A percentile compares a stretch with the other conserved stretches of the same genome.
Conservation (phyloP, 2,113 vertebrate genomes). For the Zapornia atra region DNA sequence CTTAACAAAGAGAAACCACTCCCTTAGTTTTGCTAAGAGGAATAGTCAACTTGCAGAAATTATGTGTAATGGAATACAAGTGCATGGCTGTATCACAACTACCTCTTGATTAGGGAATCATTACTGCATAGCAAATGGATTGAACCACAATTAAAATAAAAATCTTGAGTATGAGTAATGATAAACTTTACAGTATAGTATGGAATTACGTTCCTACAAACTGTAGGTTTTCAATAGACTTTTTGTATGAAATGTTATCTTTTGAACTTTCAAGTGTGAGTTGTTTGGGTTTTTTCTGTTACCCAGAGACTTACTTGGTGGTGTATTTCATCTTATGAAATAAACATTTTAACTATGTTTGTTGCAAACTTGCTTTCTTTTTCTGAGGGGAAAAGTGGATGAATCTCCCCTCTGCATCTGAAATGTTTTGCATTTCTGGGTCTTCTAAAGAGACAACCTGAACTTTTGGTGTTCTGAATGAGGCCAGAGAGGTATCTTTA, state of each 20-base stretch:
- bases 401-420: not conserved
- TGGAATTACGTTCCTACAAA: not conserved
- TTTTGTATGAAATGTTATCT: not conserved
- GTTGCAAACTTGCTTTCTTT: not conserved
- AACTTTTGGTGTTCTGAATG: not conserved
- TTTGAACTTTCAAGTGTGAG: not conserved
- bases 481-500: not conserved
- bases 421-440: not conserved
- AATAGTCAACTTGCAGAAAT: not conserved
- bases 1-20: not conserved
- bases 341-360: not conserved
- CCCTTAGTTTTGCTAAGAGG: accelerated
- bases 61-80: not conserved
- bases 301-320: not conserved
- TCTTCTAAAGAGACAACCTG: not conserved
- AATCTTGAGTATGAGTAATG: not conserved
- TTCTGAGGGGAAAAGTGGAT: not conserved
- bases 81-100: not conserved
- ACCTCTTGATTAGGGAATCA: not conserved
- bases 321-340: not conserved
- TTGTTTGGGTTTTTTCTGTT: not conserved
- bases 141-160: not conserved
- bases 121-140: not conserved
- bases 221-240: not conserved
- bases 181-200: not conserved